These are phyloP conservation scores for Dynastes maya DNA, from an alignment of 2,888 invertebrate genomes.

Conservation along the genomic window DNA sequence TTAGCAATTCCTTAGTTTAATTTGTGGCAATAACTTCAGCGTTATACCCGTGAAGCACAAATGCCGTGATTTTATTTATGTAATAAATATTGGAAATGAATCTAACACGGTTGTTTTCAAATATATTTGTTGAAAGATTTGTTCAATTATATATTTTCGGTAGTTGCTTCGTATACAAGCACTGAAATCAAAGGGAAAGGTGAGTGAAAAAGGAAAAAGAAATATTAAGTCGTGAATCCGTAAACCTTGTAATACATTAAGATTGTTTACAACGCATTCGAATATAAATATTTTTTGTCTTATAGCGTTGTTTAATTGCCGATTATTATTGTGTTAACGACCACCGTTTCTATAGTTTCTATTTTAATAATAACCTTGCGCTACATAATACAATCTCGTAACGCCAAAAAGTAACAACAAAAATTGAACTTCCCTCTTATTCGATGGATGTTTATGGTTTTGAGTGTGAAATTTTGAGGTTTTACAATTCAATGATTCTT, in stretches of 20 bases:
- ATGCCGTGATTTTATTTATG: no score
- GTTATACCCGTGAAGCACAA: no score
- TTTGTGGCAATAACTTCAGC: no score
- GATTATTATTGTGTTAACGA: slow-evolving; percentile 20
- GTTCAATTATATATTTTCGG: no score
- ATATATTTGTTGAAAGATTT: no score
- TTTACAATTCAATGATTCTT: slow-evolving; percentile 22
- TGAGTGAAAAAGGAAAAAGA: neutral
- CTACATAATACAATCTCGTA: slow-evolving; percentile 17
- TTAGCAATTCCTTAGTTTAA: no score
- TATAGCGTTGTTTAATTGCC: neutral
- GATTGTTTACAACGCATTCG: neutral
- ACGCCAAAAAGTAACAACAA: slow-evolving; percentile 3
- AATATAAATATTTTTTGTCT: slow-evolving; percentile 1
- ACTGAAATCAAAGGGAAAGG: no score
- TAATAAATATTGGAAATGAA: no score
- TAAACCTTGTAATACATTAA: slow-evolving; percentile 32
- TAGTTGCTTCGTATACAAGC: neutral
- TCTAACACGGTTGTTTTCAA: no score
- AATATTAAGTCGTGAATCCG: neutral
- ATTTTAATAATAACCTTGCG: slow-evolving; percentile 28
- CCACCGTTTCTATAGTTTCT: slow-evolving; percentile 11
- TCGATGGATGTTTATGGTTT: slow-evolving; percentile 9
- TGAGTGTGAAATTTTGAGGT: slow-evolving; percentile 33
- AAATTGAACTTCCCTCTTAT: slow-evolving; percentile 19